These are phyloP conservation scores for Pundamilia nyererei DNA, from an alignment of 2,113 vertebrate species.

Conservation along the genomic window DNA sequence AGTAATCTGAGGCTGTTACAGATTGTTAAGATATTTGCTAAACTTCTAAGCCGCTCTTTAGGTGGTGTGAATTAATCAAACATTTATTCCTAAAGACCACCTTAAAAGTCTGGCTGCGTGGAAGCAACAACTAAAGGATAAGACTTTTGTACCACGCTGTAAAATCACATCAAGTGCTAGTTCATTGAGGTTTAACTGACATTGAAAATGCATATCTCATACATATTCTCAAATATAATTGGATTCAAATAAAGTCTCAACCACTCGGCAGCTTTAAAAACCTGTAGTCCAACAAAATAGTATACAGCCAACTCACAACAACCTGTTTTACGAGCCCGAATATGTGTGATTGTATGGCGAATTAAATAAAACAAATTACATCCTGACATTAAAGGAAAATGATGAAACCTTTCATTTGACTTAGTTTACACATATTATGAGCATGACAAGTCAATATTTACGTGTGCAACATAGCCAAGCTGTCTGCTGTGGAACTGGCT, in stretches of 20 bases:
- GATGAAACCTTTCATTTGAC: not conserved
- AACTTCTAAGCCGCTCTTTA: not conserved
- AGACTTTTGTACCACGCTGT: not conserved
- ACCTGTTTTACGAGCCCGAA: not conserved
- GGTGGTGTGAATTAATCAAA: not conserved
- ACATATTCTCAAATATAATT: not conserved
- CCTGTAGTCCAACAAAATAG: not conserved
- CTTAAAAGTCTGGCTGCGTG: not conserved
- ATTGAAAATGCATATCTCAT: not conserved
- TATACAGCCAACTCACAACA: not conserved
- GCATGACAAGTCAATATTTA: not conserved
- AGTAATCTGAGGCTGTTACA: not conserved
- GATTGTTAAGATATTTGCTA: not conserved
- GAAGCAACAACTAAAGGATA: not conserved
- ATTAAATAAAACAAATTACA: not conserved
- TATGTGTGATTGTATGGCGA: not conserved
- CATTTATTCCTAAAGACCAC: not conserved
- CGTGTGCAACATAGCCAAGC: not conserved
- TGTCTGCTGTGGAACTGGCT: not conserved
- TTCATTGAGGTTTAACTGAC: not conserved
- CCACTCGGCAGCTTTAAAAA: not conserved
- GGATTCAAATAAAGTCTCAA: not conserved
- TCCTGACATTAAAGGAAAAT: not conserved
- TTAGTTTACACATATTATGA: not conserved
- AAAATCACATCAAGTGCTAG: not conserved